These are phyloP conservation scores for Pangasius djambal DNA, from an alignment of 2,797 vertebrate species.

Conservation along the genomic window DNA sequence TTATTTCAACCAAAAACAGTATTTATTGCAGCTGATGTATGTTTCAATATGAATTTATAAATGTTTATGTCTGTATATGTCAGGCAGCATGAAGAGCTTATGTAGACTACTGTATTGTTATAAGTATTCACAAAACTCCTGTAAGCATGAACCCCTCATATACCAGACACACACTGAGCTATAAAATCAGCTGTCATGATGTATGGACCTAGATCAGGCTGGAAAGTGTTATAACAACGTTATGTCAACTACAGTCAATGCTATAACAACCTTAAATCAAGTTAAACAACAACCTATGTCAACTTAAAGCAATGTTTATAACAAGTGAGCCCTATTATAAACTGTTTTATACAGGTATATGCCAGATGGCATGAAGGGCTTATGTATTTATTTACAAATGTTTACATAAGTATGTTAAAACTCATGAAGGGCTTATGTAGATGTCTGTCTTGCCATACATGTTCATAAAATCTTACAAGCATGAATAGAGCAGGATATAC, in stretches of 20 bases:
- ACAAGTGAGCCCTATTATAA: not conserved
- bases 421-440: not conserved
- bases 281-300: not conserved
- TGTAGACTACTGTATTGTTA: not conserved
- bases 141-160: not conserved
- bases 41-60: not conserved
- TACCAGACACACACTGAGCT: not conserved
- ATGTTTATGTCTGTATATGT: not conserved
- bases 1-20: not conserved
- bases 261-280: not conserved
- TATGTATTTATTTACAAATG: not conserved
- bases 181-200: not conserved
- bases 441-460: not conserved
- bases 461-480: not conserved
- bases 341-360: not conserved
- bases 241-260: not conserved
- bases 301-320: not conserved
- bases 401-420: not conserved
- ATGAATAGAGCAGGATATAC: not conserved
- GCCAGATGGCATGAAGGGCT: not conserved
- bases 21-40: not conserved
- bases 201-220: not conserved
- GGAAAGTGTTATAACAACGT: not conserved
- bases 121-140: not conserved
- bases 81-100: not conserved